phyloP scores from a whole-genome alignment of 2,797 vertebrate species.

The Pelobates cultripes region DNA sequence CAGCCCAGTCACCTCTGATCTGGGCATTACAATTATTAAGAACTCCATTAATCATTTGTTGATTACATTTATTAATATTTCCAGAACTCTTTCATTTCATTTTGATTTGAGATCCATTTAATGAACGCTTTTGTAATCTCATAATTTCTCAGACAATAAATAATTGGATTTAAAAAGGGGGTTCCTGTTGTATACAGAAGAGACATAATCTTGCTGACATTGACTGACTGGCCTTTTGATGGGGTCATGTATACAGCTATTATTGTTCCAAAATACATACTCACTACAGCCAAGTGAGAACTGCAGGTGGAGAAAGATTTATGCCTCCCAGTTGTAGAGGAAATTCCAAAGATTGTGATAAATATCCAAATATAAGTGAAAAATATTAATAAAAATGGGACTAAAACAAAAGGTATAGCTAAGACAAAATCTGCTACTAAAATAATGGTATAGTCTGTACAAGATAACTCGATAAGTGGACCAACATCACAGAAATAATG shows the following conservation, averaged over 20 bases:
- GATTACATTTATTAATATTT: no score
- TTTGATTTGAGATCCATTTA: neutral
- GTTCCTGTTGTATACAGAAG: neutral
- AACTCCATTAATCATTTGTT: no score
- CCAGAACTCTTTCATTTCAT: no score
- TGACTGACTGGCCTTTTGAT: neutral
- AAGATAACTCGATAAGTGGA: conserved; percentile 57
- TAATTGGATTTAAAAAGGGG: neutral
- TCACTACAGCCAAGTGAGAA: neutral
- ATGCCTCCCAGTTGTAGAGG: neutral
- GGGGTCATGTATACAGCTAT: neutral
- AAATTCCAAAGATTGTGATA: conserved; percentile 1
- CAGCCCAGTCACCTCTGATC: no score
- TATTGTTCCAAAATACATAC: neutral
- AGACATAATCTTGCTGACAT: neutral
- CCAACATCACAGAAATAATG: conserved; percentile 64
- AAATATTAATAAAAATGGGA: conserved; percentile 7
- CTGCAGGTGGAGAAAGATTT: neutral
- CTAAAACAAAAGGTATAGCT: neutral
- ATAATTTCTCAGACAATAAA: neutral
- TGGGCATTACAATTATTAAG: no score
- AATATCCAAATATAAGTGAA: conserved; percentile 13
- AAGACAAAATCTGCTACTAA: neutral
- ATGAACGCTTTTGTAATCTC: neutral
- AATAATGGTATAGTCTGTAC: rapidly evolving